Evolutionary conservation across 2,888 invertebrate species (phyloP).

Genomic region (Oscheius myriophilus): DNA sequence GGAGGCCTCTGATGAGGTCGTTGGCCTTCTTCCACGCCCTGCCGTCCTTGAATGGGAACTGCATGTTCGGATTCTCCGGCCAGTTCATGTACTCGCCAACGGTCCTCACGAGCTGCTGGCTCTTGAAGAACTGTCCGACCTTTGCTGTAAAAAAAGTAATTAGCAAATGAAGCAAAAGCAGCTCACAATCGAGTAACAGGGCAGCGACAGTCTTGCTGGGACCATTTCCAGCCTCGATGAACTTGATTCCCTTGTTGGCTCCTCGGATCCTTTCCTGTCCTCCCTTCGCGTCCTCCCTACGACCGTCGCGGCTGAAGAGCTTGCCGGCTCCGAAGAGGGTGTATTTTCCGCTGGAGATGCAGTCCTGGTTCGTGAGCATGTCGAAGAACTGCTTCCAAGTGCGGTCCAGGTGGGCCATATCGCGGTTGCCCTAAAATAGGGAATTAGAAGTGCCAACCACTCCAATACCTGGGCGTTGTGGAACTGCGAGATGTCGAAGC

Average conservation of each 20-base stretch:
- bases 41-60: conserved; percentile 8
- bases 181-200: conserved; percentile 20
- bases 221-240: conserved; percentile 17
- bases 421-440: conserved; percentile 6
- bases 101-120: conserved; percentile 1
- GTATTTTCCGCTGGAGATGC: conserved; percentile 11
- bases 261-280: conserved; percentile 26
- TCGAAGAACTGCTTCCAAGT: conserved; percentile 31
- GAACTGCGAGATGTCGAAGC: conserved; percentile 20
- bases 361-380: conserved; percentile 30
- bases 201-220: conserved; percentile 13
- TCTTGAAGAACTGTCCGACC: conserved; percentile 30
- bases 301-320: conserved; percentile 13
- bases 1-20: conserved; percentile 15
- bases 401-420: conserved; percentile 28
- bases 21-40: conserved; percentile 14
- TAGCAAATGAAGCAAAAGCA: neutral
- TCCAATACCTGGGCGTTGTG: conserved; percentile 11
- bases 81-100: conserved; percentile 20
- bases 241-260: conserved; percentile 28
- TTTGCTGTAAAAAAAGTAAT: conserved; percentile 19
- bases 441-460: neutral
- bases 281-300: neutral
- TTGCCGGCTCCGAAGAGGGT: conserved; percentile 25
- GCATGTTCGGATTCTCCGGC: neutral